phyloP scores from a whole-genome alignment of 1,140 invertebrate genomes.

The Cydia pomonella region DNA sequence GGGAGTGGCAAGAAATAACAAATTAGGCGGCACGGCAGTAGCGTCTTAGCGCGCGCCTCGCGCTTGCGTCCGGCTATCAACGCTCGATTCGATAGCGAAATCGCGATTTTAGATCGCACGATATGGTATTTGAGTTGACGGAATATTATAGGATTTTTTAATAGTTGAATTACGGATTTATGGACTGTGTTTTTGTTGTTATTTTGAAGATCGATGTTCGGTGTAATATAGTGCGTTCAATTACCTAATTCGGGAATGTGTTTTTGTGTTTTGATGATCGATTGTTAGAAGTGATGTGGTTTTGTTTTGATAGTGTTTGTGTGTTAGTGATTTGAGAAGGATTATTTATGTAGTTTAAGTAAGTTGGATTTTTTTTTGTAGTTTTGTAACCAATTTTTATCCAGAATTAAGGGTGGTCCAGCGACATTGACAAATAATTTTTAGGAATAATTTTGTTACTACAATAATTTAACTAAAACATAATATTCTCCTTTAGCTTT shows the following conservation, averaged over 20 bases:
- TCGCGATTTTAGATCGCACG: neutral
- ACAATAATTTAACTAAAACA: too few species aligned
- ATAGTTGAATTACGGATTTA: neutral
- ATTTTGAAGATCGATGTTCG: neutral
- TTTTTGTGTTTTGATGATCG: neutral
- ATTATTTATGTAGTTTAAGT: neutral
- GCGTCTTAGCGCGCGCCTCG: neutral
- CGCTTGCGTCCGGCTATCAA: slow-evolving; percentile 8
- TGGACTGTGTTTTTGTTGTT: too few species aligned
- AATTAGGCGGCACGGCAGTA: slow-evolving; percentile 8
- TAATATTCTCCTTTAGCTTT: too few species aligned
- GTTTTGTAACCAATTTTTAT: too few species aligned
- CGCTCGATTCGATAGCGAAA: neutral
- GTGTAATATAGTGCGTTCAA: neutral
- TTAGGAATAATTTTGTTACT: too few species aligned
- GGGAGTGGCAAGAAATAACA: slow-evolving; percentile 3
- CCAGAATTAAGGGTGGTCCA: too few species aligned
- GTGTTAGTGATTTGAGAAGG: neutral
- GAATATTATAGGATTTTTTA: neutral
- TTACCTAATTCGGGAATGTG: neutral
- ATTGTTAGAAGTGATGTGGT: slow-evolving; percentile 8
- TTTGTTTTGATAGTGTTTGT: neutral
- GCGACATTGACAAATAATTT: too few species aligned
- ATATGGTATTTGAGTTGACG: neutral
- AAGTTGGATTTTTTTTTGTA: neutral